phyloP scores from a whole-genome alignment of 2,113 vertebrate species.

The Syrmaticus mikado region DNA sequence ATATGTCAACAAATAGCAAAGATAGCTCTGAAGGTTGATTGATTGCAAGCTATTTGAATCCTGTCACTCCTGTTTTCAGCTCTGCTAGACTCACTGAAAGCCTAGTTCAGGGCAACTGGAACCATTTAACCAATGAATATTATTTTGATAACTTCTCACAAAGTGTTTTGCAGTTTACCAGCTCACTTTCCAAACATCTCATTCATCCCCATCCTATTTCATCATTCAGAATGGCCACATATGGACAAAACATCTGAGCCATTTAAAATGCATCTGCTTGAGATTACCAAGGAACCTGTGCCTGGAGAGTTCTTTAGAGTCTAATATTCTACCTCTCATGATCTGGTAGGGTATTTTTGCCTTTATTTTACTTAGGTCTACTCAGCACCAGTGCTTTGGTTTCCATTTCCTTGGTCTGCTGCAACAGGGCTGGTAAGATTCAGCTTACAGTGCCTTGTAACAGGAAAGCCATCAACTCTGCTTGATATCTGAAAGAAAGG shows the following conservation, averaged over 20 bases:
- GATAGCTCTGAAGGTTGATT: neutral
- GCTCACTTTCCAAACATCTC: neutral
- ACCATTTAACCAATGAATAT: neutral
- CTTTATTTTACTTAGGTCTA: neutral
- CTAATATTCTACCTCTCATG: neutral
- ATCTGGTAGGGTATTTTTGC: neutral
- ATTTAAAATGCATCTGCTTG: neutral
- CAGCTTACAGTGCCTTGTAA: slow-evolving; percentile 8
- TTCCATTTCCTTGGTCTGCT: neutral
- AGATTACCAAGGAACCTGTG: neutral
- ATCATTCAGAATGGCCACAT: neutral
- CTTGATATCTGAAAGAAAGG: slow-evolving; percentile 7
- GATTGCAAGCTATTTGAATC: slow-evolving; percentile 25
- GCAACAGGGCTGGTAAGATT: neutral
- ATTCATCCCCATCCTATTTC: neutral
- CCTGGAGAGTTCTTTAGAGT: neutral
- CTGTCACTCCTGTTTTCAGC: neutral
- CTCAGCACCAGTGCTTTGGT: neutral
- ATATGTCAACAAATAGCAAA: slow-evolving; percentile 22
- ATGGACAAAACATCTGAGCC: neutral
- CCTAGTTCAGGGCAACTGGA: neutral
- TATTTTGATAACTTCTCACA: neutral
- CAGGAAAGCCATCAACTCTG: neutral
- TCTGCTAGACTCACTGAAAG: neutral
- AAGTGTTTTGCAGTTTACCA: neutral